These are phyloP conservation scores for Phenacoccus solenopsis DNA, from an alignment of 1,140 invertebrate species.

Conservation along the genomic window DNA sequence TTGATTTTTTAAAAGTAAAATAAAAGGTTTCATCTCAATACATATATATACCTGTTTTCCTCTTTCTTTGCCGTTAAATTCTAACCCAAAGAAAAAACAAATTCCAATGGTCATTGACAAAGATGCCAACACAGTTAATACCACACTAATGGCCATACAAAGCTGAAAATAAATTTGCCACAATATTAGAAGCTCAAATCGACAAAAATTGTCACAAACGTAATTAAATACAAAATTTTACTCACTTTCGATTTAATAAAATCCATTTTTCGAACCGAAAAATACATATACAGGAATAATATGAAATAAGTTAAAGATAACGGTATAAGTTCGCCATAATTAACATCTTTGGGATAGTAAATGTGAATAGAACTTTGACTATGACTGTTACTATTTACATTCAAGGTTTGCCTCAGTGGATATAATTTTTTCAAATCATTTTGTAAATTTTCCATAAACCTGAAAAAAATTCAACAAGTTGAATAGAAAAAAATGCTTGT, in stretches of 20 bases:
- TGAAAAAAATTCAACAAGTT: slow-evolving; percentile 35
- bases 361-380: slow-evolving; percentile 44
- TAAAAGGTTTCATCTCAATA: neutral
- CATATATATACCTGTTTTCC: slow-evolving; percentile 44
- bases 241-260: slow-evolving; percentile 71
- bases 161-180: slow-evolving; percentile 34
- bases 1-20: too few relatives aligned
- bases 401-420: slow-evolving; percentile 45
- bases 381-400: neutral
- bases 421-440: slow-evolving; percentile 55
- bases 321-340: slow-evolving; percentile 74
- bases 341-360: slow-evolving; percentile 75
- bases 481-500: neutral
- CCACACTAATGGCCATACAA: slow-evolving; percentile 76
- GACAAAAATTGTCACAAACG: neutral
- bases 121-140: slow-evolving; percentile 75
- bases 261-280: slow-evolving; percentile 88
- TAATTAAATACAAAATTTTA: slow-evolving; percentile 14
- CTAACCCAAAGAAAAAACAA: slow-evolving; percentile 82
- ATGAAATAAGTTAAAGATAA: slow-evolving; percentile 69
- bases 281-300: slow-evolving; percentile 85
- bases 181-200: neutral
- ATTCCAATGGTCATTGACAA: slow-evolving; percentile 86
- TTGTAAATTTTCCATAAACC: slow-evolving; percentile 62
- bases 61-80: slow-evolving; percentile 47